Base-by-base conservation (phyloP, 2,797 vertebrate species). In the Alcedo quadribrachys region DNA sequence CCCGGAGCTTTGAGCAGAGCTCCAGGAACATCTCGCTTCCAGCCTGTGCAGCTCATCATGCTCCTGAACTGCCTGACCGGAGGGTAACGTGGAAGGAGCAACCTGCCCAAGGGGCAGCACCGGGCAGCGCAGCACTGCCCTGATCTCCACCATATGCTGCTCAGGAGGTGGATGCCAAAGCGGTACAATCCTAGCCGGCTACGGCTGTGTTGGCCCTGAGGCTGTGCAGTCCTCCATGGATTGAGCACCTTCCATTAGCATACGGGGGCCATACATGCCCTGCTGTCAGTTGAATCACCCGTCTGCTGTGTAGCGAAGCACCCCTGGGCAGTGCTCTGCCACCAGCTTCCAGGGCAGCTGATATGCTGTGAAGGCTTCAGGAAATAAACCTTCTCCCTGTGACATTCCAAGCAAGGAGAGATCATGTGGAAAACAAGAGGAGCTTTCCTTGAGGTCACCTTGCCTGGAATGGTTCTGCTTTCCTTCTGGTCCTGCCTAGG, bases 61-160 rank as follows among this genome's bases (percentile, higher is more conserved):
- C 46, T 60, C 43, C 57, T n/a, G 46, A 58, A n/a, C 57, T 46
- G 20, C 51, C 51, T 27, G 46, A 7, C 30, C 48, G 58, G 48
- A 32, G 62, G 32, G 12, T 25, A 48, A 17, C 20, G 2, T 1
- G 33, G 5, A 3, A 63, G 54, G 45, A 67, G 81, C 1, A 1
- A 48, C 17, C 19, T 89, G 54, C 43, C 58, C 8, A 2, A 62
- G 48, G 53, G 43, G 20, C 32, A 61, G 80, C 67, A 35, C 53
- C 4, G 1, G 35, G 11, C 40, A 17, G n/a, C 30, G 12, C 0
- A 0, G 7, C 6, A 2, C 4, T n/a, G n/a, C 13, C 66, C 45
- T n/a, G 48, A 45, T 4, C 62, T 42, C 30, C 5, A 1, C 24
- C 48, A 1, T 6, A 3, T 11, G 3, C 50, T 50, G 43, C 3